Conservation (phyloP, 1,140 invertebrate genomes). For the Drosophila arawakana region DNA sequence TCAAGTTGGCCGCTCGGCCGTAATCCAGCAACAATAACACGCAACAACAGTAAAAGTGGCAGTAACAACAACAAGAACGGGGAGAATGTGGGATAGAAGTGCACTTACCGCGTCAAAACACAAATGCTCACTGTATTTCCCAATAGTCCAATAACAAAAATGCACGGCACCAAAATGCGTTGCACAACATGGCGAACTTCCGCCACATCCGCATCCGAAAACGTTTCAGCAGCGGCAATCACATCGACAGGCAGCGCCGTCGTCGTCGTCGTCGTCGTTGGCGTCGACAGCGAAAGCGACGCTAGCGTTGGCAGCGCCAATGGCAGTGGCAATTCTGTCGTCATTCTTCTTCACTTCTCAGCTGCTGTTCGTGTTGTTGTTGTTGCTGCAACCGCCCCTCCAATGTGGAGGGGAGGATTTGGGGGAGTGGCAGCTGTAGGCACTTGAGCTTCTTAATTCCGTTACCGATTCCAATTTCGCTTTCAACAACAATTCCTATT, state of each 20-base stretch:
- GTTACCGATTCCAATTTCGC: conserved; percentile 39
- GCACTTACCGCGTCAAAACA: conserved; percentile 88
- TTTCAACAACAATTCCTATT: conserved; percentile 18
- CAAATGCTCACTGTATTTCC: conserved; percentile 90
- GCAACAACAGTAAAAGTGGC: conserved; percentile 13
- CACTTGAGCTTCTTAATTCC: conserved; percentile 31
- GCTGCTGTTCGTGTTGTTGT: neutral
- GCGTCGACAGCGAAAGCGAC: conserved; percentile 7
- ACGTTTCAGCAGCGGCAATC: conserved; percentile 66
- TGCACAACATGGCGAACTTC: conserved; percentile 86
- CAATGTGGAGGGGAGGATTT: neutral
- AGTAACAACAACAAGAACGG: conserved; percentile 6
- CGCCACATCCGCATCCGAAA: conserved; percentile 78
- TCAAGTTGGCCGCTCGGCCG: conserved; percentile 51
- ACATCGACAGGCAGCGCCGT: conserved; percentile 46
- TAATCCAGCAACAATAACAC: conserved; percentile 68
- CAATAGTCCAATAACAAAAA: conserved; percentile 88
- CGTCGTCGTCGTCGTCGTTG: conserved; percentile 28
- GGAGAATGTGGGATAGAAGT: conserved; percentile 54
- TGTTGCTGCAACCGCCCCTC: neutral
- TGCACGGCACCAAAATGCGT: conserved; percentile 88
- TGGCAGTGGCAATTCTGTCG: conserved; percentile 50
- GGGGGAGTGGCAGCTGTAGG: neutral
- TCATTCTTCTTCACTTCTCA: conserved; percentile 25
- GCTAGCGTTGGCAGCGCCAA: conserved; percentile 12